These are phyloP conservation scores for Hemaris fuciformis DNA, from an alignment of 2,888 invertebrate species.

Conservation along the genomic window DNA sequence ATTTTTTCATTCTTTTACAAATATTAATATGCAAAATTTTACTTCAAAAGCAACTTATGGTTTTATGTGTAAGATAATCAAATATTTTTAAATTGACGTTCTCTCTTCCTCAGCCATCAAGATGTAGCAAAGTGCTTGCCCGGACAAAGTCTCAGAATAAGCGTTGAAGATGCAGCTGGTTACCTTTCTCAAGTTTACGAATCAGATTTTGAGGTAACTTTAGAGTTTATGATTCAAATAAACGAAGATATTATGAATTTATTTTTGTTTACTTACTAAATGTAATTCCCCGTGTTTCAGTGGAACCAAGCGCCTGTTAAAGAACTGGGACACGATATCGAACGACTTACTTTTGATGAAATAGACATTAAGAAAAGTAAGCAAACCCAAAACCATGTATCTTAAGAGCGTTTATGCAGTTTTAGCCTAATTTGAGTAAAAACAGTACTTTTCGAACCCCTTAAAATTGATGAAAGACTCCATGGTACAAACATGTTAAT, in stretches of 20 bases:
- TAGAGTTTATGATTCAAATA: not conserved
- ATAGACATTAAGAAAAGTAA: constrained; percentile 57
- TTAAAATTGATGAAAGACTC: too few relatives aligned
- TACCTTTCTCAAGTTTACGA: constrained; percentile 66
- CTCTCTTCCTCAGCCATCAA: constrained; percentile 57
- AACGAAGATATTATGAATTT: not conserved
- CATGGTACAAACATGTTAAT: too few relatives aligned
- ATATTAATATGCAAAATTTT: not conserved
- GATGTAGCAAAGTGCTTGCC: constrained; percentile 81
- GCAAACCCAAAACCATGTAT: constrained; percentile 14
- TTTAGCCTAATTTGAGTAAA: too few relatives aligned
- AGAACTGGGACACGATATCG: constrained; percentile 42
- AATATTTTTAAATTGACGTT: too few relatives aligned
- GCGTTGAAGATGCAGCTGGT: constrained; percentile 65
- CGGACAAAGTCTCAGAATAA: constrained; percentile 78
- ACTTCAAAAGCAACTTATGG: too few relatives aligned
- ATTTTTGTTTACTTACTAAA: not conserved
- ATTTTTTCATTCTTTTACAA: constrained; percentile 15
- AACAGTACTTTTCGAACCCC: too few relatives aligned
- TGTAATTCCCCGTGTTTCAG: constrained; percentile 44
- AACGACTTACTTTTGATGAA: constrained; percentile 38
- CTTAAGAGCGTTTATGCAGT: too few relatives aligned
- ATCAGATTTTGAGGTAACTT: constrained; percentile 65
- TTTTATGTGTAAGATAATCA: too few relatives aligned
- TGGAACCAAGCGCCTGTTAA: constrained; percentile 51